Conservation (phyloP, 2,888 invertebrate species). For the Glaucopsyche alexis region DNA sequence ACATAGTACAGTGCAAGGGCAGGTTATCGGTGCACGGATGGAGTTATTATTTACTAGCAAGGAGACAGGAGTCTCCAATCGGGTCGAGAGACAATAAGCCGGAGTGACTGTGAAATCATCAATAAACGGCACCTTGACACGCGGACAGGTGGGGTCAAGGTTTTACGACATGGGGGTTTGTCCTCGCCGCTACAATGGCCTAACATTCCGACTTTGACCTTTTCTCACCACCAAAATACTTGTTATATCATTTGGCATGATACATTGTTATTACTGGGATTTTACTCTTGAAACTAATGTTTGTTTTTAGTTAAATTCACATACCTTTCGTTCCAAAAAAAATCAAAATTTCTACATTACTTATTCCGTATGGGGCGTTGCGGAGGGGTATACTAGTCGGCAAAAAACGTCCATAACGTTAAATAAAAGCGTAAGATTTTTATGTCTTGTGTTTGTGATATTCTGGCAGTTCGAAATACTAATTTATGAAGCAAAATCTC, state of each 20-base stretch:
- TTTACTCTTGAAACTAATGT: not conserved
- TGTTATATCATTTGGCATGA: conserved; percentile 8
- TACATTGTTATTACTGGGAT: not conserved
- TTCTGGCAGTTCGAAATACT: too few relatives aligned
- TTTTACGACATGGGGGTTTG: conserved; percentile 44
- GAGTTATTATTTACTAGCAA: not conserved
- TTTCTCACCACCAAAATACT: conserved; percentile 6
- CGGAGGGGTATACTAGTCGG: too few relatives aligned
- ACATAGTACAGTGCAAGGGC: not conserved
- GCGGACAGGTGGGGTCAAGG: conserved; percentile 61
- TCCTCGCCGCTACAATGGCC: not conserved
- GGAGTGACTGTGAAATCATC: conserved; percentile 48
- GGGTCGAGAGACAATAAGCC: conserved; percentile 21
- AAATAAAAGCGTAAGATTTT: too few relatives aligned
- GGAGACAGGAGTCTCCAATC: conserved; percentile 14
- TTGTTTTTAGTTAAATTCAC: not conserved
- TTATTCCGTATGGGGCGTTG: too few relatives aligned
- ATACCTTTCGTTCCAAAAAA: too few relatives aligned
- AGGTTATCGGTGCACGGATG: not conserved
- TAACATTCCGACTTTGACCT: conserved; percentile 23
- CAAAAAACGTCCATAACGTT: too few relatives aligned
- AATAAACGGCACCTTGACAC: conserved; percentile 60
- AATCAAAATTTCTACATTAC: too few relatives aligned
- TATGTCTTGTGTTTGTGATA: too few relatives aligned
- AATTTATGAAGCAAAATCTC: too few relatives aligned